phyloP scores from a whole-genome alignment of 2,888 invertebrate species.

The Melikaiella ostensackeni region DNA sequence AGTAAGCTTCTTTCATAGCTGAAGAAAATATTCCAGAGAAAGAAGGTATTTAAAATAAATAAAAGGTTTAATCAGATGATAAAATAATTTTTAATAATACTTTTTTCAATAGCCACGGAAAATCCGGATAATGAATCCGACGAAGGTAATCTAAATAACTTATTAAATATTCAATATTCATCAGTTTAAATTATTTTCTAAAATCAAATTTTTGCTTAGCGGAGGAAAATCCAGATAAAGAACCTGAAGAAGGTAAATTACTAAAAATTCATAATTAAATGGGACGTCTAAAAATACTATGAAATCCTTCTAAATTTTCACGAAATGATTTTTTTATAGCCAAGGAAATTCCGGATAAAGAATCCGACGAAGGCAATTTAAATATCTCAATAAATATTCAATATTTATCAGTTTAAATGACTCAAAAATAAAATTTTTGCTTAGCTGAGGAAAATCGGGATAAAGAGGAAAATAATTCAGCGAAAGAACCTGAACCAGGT shows the following conservation, averaged over 20 bases:
- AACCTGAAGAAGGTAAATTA: constrained; percentile 11
- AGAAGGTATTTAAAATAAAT: constrained; percentile 38
- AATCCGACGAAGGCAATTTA: neutral
- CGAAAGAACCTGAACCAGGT: constrained; percentile 22
- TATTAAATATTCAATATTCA: neutral
- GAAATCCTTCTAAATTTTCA: neutral
- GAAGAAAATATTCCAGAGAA: constrained; percentile 17
- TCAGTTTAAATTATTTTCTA: neutral
- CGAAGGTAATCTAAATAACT: neutral
- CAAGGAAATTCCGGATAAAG: neutral
- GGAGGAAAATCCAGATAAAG: constrained; percentile 7
- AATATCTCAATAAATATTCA: neutral
- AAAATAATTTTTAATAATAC: neutral
- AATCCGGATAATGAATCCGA: neutral
- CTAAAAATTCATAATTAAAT: too few species aligned
- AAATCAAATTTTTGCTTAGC: neutral
- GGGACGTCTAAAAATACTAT: neutral
- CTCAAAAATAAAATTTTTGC: neutral
- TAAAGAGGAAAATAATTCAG: constrained; percentile 15
- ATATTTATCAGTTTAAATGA: neutral
- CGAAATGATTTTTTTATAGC: neutral
- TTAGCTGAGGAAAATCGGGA: neutral
- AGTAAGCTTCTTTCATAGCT: constrained; percentile 12
- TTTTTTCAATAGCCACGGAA: neutral
- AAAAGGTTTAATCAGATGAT: neutral